phyloP scores from a whole-genome alignment of 1,140 invertebrate genomes.

The Danaus melanippus region DNA sequence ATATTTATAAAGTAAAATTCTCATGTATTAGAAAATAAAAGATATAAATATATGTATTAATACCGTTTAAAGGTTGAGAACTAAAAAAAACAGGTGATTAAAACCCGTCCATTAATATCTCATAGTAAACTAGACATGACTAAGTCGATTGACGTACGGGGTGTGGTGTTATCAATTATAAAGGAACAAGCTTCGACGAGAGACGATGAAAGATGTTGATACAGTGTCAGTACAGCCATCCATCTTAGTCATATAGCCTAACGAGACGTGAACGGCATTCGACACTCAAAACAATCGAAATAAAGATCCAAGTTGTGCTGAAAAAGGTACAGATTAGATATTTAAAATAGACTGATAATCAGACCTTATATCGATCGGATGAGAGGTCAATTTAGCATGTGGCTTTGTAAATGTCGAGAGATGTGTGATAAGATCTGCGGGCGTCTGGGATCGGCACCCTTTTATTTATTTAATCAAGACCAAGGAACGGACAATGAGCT shows the following conservation, averaged over 20 bases:
- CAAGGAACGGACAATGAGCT: slow-evolving; percentile 67
- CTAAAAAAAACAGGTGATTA: too few species aligned
- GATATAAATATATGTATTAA: too few species aligned
- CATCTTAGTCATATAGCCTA: slow-evolving; percentile 33
- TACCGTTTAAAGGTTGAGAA: too few species aligned
- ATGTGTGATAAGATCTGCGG: slow-evolving; percentile 55
- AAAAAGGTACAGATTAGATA: slow-evolving; percentile 42
- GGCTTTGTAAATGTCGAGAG: slow-evolving; percentile 45
- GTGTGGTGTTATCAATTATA: slow-evolving; percentile 24
- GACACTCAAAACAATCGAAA: slow-evolving; percentile 36
- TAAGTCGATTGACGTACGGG: too few species aligned
- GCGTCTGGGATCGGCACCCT: slow-evolving; percentile 55
- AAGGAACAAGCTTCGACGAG: slow-evolving; percentile 24
- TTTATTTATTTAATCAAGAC: slow-evolving; percentile 66
- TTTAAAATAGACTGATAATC: slow-evolving; percentile 27
- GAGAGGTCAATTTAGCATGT: slow-evolving; percentile 41
- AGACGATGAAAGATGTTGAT: slow-evolving; percentile 32
- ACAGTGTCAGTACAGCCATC: slow-evolving; percentile 26
- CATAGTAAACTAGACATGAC: too few species aligned
- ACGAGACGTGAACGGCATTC: slow-evolving; percentile 29
- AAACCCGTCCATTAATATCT: too few species aligned
- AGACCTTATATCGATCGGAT: slow-evolving; percentile 31
- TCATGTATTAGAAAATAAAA: too few species aligned
- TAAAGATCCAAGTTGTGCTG: slow-evolving; percentile 33
- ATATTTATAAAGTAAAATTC: too few species aligned